Conservation (phyloP, 2,113 vertebrate genomes). For the Charina bottae region DNA sequence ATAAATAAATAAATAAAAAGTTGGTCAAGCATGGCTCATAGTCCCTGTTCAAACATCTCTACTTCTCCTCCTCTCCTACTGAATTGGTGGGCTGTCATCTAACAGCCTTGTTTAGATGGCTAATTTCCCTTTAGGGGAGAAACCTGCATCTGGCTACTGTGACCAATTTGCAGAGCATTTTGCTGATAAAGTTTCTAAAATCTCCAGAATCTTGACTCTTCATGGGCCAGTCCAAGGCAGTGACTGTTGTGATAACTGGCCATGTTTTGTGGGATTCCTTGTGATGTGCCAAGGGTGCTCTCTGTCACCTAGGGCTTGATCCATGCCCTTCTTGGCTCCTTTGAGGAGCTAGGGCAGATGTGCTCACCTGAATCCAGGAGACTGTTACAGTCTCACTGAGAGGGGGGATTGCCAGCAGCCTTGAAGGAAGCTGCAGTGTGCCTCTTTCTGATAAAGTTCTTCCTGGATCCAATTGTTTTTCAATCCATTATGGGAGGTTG, state of each 20-base stretch:
- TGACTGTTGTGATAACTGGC: background rate
- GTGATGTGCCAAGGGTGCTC: background rate
- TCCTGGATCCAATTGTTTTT: background rate
- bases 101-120: background rate
- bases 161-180: background rate
- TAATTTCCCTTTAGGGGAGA: background rate
- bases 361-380: background rate
- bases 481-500: background rate
- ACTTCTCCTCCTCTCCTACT: background rate
- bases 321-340: background rate
- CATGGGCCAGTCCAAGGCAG: background rate
- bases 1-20: no score
- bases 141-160: background rate
- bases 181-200: background rate
- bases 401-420: no score
- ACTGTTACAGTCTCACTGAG: background rate
- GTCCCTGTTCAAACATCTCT: background rate
- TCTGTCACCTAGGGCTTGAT: background rate
- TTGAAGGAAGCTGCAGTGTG: background rate
- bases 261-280: background rate
- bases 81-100: background rate
- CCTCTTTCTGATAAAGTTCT: background rate
- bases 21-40: background rate
- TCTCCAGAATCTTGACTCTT: background rate
- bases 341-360: background rate